Base-by-base conservation (phyloP, 2,888 invertebrate species). In the Periphyllus acericola region DNA sequence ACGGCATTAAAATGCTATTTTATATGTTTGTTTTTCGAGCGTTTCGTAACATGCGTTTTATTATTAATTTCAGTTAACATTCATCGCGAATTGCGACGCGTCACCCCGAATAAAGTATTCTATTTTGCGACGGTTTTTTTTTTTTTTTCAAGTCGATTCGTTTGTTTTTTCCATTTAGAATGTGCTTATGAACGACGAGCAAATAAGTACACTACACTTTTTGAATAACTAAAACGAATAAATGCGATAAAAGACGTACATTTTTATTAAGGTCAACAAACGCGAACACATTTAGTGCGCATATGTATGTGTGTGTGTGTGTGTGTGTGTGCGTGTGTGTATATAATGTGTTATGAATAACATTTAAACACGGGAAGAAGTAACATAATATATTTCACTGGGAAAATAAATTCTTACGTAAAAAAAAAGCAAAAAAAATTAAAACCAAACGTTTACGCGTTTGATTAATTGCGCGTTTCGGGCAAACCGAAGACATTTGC, bases 21-120 rank as follows among this genome's bases (percentile, higher is more conserved):
- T 29, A 32, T 32, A 14, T 21, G 46, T 46, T 78, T n/a, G 46
- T 80, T 66, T 40, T 36, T 55, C 14, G 21, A 80, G 34, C 17
- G 14, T 29, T n/a, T 5, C 25, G 60, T 60, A 25, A 25, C 32
- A 36, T 72, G 34, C 72, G 52, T 74, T 83, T 74, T 74, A 74
- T 83, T 83, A 74, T 74, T 74, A 60, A 83, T 60, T 74, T 60
- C 83, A 21, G 36, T 83, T 83, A 83, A 83, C 29, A 36, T 83
- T 83, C 83, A 55, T 55, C 17, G 72, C 71, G 21, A 81, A 60
- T 40, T n/a, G 36, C 80, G 19, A 68, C 68, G 46, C 46, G 40
- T 46, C 40, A 21, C 46, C 46, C 32, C 46, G 72, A 72, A 82
- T 52, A 72, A 52, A 72, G 17, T 74, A 74, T 83, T 74, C 71